Base-by-base conservation (phyloP, 2,113 vertebrate genomes). In the Eulemur macaco region DNA sequence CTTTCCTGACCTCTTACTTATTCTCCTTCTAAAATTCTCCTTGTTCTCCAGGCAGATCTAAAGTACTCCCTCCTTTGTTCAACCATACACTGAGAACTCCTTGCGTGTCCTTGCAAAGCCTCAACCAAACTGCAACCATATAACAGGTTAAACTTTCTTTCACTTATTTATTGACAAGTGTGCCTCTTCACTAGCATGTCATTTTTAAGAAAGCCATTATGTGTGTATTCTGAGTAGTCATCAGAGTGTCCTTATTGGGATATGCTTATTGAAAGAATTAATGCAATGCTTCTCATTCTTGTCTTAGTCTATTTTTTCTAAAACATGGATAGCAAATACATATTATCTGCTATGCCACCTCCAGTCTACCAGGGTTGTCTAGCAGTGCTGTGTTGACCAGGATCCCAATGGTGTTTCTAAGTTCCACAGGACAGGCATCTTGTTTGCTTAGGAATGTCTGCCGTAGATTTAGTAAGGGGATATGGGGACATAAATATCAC, bases 381-480 rank as follows among this genome's bases (percentile, higher is more conserved):
- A 56, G 29, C 10, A n/a, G 34, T 4, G 73, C 15, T 94, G 7
- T 42, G 3, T 5, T 42, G 39, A 69, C 8, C 37, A 92, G 9
- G 11, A 37, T 60, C 86, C 63, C 50, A 66, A 13, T 27, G 25
- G 63, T 11, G 17, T 52, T 92, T 83, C 42, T 83, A 27, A 66
- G 52, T 76, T 71, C 34, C 42, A 68, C 17, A 25, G 18, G 25
- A 77, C 14, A 58, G 10, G n/a, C 15, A 9, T 86, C 69, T 27
- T 68, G 17, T n/a, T 52, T 66, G 23, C 50, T 68, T 60, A 56
- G 34, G 25, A 94, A 68, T 0, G 37, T 91, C 66, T 37, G 12
- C 1, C 0, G 37, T 76, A n/a, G 39, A 34, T 58, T 77, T 50
- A 54, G 20, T 27, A 13, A 2, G 29, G 13, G 0, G 0, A 68